Percentiles rank a stretch among this genome's conserved stretches.
Evolutionary conservation across 2,113 vertebrate species (phyloP).

Genomic region (Pterocles burchelli): DNA sequence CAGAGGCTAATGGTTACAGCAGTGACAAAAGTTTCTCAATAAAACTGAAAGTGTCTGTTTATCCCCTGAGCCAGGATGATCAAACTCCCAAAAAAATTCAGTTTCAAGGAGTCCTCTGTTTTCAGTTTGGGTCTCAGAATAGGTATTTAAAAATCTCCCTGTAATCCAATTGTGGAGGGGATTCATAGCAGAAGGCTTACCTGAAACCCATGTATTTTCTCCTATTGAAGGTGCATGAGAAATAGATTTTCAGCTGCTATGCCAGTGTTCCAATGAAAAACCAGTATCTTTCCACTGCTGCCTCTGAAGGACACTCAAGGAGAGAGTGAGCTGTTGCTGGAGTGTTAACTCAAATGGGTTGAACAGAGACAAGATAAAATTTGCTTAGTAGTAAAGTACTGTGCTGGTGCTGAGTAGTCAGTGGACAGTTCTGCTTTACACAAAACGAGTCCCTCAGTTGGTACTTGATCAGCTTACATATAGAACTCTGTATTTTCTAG

Average conservation of each 20-base stretch:
- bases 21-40: background rate
- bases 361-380: background rate
- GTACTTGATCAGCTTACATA: background rate
- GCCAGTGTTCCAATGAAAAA: background rate
- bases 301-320: constrained; percentile 15
- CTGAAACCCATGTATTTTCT: background rate
- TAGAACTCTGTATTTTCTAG: background rate
- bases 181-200: background rate
- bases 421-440: background rate
- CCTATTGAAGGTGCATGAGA: background rate
- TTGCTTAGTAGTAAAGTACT: background rate
- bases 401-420: background rate
- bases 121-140: background rate
- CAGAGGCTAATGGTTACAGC: background rate
- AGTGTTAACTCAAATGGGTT: background rate
- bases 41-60: background rate
- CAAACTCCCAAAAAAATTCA: background rate
- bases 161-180: background rate
- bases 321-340: background rate
- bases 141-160: background rate
- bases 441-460: background rate
- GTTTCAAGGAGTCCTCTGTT: background rate
- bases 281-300: background rate
- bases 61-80: background rate
- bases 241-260: background rate